Conservation (phyloP, 2,888 invertebrate genomes). For the Papilio elwesi region DNA sequence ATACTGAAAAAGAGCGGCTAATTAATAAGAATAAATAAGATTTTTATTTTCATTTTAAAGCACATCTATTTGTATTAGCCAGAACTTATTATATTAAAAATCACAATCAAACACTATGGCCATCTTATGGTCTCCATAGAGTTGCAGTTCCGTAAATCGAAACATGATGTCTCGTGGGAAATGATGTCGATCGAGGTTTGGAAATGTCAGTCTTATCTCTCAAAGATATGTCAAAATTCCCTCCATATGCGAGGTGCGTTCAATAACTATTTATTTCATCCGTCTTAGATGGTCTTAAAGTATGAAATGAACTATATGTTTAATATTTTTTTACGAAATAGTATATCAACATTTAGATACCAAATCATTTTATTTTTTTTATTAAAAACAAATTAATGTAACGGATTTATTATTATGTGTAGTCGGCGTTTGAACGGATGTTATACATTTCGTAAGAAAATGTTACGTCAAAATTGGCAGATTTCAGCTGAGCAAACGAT, state of each 20-base stretch:
- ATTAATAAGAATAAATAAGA: too few species aligned
- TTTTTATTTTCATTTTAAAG: too few species aligned
- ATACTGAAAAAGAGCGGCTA: too few species aligned
- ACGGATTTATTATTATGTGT: background rate
- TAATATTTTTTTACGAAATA: background rate
- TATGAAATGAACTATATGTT: background rate
- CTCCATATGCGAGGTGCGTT: conserved; percentile 11
- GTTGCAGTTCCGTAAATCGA: background rate
- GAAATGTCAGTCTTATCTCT: background rate
- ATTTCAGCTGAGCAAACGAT: conserved; percentile 32
- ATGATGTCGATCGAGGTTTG: background rate
- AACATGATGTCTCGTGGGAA: background rate
- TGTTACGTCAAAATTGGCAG: conserved; percentile 35
- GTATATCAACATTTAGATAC: background rate
- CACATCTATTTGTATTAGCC: too few species aligned
- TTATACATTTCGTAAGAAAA: conserved; percentile 2
- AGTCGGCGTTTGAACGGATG: background rate
- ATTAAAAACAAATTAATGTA: background rate
- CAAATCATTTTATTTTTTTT: background rate
- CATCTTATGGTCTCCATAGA: background rate
- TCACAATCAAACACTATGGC: background rate
- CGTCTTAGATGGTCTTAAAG: too few species aligned
- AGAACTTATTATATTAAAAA: too few species aligned
- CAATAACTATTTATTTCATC: background rate
- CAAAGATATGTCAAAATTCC: background rate